Base-by-base conservation (phyloP, 2,888 invertebrate species). In the Dioctria linearis region DNA sequence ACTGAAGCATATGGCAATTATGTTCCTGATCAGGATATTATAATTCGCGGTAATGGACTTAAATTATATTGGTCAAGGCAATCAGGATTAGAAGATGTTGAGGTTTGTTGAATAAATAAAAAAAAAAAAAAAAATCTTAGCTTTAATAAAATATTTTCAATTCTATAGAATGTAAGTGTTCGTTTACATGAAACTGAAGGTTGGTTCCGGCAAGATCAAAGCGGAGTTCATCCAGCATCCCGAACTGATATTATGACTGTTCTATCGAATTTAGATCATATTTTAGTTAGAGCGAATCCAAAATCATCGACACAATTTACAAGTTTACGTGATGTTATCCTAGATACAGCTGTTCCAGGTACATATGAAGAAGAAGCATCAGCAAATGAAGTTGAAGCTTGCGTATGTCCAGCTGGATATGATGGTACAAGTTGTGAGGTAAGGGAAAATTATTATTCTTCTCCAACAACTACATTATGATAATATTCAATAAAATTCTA, bases 181-280 rank as follows among this genome's bases (percentile, higher is more conserved):
- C 91, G 91, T 0, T 86, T 96, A 43, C 90, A 90, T 61, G 94
- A 95, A 85, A 88, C 89, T 1, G 91, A 91, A 59, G 95, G 95
- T 51, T 96, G 96, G 96, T 90, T 90, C 54, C 90, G 92, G 46
- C 81, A 90, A 57, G 89, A 90, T 81, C 88, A 89, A 6, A 89
- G 89, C 63, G 91, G 91, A 0, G 90, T 91, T 4, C 89, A 90
- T 63, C 88, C 90, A 2, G 93, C 94, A 0, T 93, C 94, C 0
- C 92, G 98, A 43, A 92, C 93, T 80, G 95, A 97, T 86, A 91
- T 99, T 82, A 92, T 99, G 91, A 93, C 92, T 82, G 95, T 95
- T 0, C 90, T 99, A 6, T 93, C 95, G 42, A 95, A 95, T 85
- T 89, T 99, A 9, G 94, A 96, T 84, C 92, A 94, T 9, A 94